Evolutionary conservation across 2,888 invertebrate species (phyloP), one percentile per base, ranked within the genome.

Genomic region (Mayetiola destructor): DNA sequence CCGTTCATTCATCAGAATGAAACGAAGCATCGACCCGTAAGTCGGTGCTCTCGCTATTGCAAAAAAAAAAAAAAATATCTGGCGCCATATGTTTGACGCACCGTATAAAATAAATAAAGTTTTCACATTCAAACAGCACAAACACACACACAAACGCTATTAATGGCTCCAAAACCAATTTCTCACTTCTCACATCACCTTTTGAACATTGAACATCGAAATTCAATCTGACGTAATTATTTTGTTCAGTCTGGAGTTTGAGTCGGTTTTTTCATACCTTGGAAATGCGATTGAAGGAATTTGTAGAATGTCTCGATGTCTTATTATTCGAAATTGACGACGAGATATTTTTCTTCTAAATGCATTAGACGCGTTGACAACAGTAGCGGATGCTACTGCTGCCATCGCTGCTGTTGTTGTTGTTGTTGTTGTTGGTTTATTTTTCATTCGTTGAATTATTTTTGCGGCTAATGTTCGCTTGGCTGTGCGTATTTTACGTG

Each of bases 241-340:
- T n/a, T n/a, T n/a, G n/a, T n/a, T n/a, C n/a, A n/a, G n/a, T n/a
- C n/a, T n/a, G n/a, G n/a, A n/a, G n/a, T n/a, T 8, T 20, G n/a
- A n/a, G n/a, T n/a, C n/a, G n/a, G n/a, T n/a, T n/a, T n/a, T n/a
- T n/a, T n/a, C 5, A 23, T 56, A 60, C 60, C 60, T 59, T 42
- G 61, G 61, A 59, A 57, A 61, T 16, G 60, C 32, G 42, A 60
- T 60, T 32, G 58, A 59, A 18, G 61, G 61, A 55, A 61, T 60
- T 57, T 60, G 60, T 21, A 61, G 55, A 30, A 60, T 56, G 58
- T 61, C 60, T 14, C 27, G 48, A 48, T 48, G 27, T 27, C 14
- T 3, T 16, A 9, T 12, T 48, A n/a, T 27, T 27, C 48, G 48
- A n/a, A n/a, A n/a, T n/a, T n/a, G n/a, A n/a, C n/a, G n/a, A n/a